phyloP scores from a whole-genome alignment of 2,797 vertebrate genomes.

The Echeneis naucrates region DNA sequence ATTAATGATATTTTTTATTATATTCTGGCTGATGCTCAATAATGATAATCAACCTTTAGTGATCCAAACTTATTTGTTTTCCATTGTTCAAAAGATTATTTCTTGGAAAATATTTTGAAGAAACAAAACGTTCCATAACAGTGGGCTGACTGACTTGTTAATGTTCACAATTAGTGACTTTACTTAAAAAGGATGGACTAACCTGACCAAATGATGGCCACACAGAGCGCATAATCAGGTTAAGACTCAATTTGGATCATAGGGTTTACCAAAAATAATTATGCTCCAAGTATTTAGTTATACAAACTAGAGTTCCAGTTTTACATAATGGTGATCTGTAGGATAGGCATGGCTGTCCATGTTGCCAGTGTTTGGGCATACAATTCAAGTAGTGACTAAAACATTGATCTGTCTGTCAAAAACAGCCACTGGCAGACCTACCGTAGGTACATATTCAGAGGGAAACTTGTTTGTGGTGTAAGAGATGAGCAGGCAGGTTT shows the following conservation, averaged over 20 bases:
- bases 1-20: not conserved
- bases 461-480: constrained; percentile 90
- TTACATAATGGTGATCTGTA: not conserved
- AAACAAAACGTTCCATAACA: not conserved
- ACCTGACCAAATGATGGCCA: not conserved
- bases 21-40: too few species aligned
- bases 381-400: not conserved
- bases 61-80: too few species aligned
- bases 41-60: too few species aligned
- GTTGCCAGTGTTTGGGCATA: too few species aligned
- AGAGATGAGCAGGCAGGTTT: constrained; percentile 89
- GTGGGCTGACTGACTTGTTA: too few species aligned
- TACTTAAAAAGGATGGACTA: not conserved
- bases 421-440: constrained; percentile 59
- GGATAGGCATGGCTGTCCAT: too few species aligned
- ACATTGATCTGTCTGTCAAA: not conserved
- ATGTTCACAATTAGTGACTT: not conserved
- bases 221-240: not conserved
- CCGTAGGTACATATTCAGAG: constrained; percentile 88
- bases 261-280: not conserved
- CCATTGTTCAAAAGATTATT: too few species aligned
- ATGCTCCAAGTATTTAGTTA: not conserved
- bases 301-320: not conserved
- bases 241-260: not conserved
- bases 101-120: not conserved